Conservation (phyloP, 1,140 invertebrate species). For the Pygmarrhopalites habei region DNA sequence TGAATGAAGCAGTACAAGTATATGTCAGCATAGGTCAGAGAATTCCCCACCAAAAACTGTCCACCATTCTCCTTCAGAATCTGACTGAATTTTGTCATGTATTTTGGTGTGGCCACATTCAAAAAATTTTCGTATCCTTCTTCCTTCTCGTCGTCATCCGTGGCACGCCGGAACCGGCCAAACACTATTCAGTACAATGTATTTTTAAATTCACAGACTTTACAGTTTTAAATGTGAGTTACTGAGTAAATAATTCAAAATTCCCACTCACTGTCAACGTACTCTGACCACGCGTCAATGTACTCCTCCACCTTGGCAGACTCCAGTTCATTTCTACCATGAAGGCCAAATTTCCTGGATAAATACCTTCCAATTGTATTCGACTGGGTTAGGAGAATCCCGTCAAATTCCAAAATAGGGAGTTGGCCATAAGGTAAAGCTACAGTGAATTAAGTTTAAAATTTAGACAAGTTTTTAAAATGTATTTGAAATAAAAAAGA, state of each 20-base stretch:
- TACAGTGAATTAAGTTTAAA: too few species aligned
- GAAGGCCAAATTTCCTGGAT: constrained; percentile 53
- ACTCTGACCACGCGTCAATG: too few species aligned
- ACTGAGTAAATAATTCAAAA: too few species aligned
- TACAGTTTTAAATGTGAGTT: too few species aligned
- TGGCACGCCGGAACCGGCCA: too few species aligned
- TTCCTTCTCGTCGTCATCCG: background rate
- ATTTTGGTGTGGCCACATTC: background rate
- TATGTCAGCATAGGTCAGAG: constrained; percentile 21
- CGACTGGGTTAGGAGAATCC: constrained; percentile 55
- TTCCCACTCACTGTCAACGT: too few species aligned
- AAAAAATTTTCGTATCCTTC: constrained; percentile 11
- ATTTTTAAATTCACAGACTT: constrained; percentile 46
- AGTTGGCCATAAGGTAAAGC: constrained; percentile 62
- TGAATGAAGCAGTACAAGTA: background rate
- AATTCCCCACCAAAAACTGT: constrained; percentile 13
- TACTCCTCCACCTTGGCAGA: constrained; percentile 54
- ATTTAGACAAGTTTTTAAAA: too few species aligned
- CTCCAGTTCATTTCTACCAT: constrained; percentile 57
- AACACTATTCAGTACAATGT: constrained; percentile 1
- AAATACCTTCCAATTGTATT: constrained; percentile 58
- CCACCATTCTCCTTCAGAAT: constrained; percentile 15
- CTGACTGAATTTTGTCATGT: constrained; percentile 18
- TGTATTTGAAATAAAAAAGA: too few species aligned
- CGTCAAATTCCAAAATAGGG: constrained; percentile 60